Base-by-base conservation (phyloP, 2,797 vertebrate genomes). In the Trachurus trachurus region DNA sequence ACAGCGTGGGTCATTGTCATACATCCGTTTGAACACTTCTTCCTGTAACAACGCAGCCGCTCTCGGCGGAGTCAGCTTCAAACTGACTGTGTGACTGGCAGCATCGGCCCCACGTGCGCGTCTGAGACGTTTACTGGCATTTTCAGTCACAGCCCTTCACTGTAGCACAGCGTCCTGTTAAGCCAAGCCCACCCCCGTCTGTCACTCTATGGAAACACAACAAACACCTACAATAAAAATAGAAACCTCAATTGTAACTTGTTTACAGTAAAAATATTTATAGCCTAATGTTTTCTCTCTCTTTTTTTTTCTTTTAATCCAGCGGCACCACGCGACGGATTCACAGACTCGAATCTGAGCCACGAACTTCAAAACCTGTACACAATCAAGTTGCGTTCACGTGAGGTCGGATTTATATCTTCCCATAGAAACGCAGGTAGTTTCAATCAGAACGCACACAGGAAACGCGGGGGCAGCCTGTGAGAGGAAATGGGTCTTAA, bases 11-110 rank as follows among this genome's bases (percentile, higher is more conserved):
- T 87, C 93, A 91, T 90, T 88, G 85, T 89, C 84, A 82, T 15
- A 84, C 86, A 93, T 93, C 92, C 92, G 93, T 78, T 63, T 69
- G 54, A 9, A 54, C 76, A 34, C 80, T 73, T 84, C 92, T 89
- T 94, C 93, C 93, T 94, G 89, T 86, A 21, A 15, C 54, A 31
- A 72, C 9, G 39, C 44, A 1, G 42, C 2, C 9, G n/a, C 60
- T 77, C 71, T 50, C 44, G n/a, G 42, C 22, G 1, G 49, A 58
- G 21, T 57, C 54, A 19, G 47, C 1, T 22, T 69, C 64, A 59
- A 17, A 47, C 57, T 12, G 59, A 39, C 21, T 11, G 49, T 2
- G 44, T 1, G 54, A 39, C 40, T 8, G 31, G 16, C 62, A 61
- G 45, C 81, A 63, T 50, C 69, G 13, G 54, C 13, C 62, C 57